Evolutionary conservation across 2,113 vertebrate genomes (phyloP), one percentile per base, ranked within the genome.

Genomic region (Clinocottus analis): DNA sequence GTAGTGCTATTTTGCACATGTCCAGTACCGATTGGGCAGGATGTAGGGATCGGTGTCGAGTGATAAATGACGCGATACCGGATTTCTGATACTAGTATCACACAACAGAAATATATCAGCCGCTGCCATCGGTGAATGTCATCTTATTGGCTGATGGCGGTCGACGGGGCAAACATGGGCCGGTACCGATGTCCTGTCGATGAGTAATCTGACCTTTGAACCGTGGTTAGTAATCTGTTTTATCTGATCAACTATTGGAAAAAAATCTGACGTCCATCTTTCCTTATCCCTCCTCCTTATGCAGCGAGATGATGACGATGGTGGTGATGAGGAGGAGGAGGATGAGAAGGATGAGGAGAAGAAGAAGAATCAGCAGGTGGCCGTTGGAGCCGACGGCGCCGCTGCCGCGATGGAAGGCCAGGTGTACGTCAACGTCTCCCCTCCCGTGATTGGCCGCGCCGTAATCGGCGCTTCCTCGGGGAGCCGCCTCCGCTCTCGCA

Each of bases 401-500:
- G 61, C 91, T 2, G 73, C 91, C 2, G 73, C 79, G 25, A 96
- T 97, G 0, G 94, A 98, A 88, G 97, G 97, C 6, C 97, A 98
- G 89, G 95, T 99, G 21, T 98, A 98, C 0, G 95, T 99, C 49
- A 99, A 99, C 27, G 74, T 95, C 25, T 97, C 97, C 14, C 97
- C 97, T 12, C 96, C 97, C 0, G 77, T 92, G 77, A 62, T 17
- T 0, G 82, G 67, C 13, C 72, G 72, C 0, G 84, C 6, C 0
- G 37, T 64, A 0, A 31, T 81, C 0, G 93, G 94, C 16, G 93
- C 70, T 12, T 2, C 92, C 16, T 33, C 88, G 0, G 95, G 95
- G 3, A 92, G 94, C 29, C 91, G 91, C 0, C 90, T 87, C 0
- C 97, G 97, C 10, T 99, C 98, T 19, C 95, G 97, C 49, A 99